A percentile compares a stretch with the other conserved stretches of the same genome.
Conservation (phyloP, 1,140 invertebrate species). For the Centruroides vittatus region DNA sequence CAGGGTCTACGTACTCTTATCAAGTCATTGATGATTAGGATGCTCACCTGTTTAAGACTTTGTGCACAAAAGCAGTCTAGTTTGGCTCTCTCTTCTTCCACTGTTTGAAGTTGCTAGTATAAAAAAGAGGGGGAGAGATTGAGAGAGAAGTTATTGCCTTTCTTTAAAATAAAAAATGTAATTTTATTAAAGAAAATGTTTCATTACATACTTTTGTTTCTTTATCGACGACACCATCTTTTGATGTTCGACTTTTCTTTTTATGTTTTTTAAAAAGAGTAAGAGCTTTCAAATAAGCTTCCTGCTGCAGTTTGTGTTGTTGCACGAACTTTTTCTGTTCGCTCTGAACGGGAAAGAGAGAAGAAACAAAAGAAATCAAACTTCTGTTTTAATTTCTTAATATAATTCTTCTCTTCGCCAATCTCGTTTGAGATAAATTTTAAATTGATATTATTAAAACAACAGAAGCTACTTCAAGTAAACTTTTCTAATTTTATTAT, state of each 20-base stretch:
- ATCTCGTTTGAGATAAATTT: neutral
- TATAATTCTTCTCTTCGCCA: neutral
- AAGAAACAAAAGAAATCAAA: neutral
- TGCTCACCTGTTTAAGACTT: constrained; percentile 72
- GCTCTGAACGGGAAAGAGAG: constrained; percentile 40
- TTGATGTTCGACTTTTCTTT: constrained; percentile 60
- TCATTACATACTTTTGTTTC: constrained; percentile 56
- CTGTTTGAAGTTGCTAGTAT: constrained; percentile 66
- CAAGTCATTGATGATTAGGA: too few relatives aligned
- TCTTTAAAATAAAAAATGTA: neutral
- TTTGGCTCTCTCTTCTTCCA: constrained; percentile 84
- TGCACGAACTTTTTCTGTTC: constrained; percentile 80
- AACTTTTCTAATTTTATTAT: neutral
- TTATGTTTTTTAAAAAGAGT: constrained; percentile 73
- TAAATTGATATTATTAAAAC: neutral
- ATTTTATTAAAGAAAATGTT: neutral
- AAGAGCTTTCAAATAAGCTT: constrained; percentile 74
- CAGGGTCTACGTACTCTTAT: too few relatives aligned
- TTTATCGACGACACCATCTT: constrained; percentile 58
- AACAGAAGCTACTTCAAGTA: neutral
- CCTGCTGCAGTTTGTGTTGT: constrained; percentile 70
- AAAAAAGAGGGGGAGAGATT: constrained; percentile 9
- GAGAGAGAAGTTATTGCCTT: neutral
- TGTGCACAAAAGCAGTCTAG: constrained; percentile 77
- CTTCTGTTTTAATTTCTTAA: neutral